Evolutionary conservation across 2,888 invertebrate species (phyloP).

Genomic region (Urechis unicinctus): DNA sequence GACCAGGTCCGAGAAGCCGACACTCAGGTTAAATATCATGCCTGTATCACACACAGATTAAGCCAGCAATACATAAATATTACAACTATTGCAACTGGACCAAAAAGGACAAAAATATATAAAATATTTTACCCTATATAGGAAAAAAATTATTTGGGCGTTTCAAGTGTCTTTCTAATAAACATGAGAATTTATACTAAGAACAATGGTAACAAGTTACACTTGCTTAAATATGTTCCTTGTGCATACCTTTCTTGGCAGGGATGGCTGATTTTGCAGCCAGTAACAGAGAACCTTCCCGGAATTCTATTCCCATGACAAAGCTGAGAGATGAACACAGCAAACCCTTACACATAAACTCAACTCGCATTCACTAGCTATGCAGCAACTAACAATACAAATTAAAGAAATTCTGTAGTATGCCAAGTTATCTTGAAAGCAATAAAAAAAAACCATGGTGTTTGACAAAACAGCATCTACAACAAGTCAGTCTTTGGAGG

Average conservation of each 20-base stretch:
- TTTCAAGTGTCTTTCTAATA: too few species aligned
- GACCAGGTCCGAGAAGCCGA: conserved; percentile 78
- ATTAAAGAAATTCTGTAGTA: too few species aligned
- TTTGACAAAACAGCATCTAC: not conserved
- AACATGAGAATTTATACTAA: too few species aligned
- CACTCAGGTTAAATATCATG: conserved; percentile 93
- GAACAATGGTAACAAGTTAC: not conserved
- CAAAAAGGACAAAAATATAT: not conserved
- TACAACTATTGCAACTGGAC: too few species aligned
- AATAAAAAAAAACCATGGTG: too few species aligned
- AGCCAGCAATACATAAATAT: not conserved
- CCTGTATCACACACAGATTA: conserved; percentile 47
- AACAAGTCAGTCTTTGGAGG: too few species aligned
- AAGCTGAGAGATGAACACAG: conserved; percentile 58
- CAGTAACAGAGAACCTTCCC: conserved; percentile 87
- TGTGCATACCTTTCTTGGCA: conserved; percentile 66
- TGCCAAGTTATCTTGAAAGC: too few species aligned
- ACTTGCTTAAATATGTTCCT: not conserved
- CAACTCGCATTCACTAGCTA: not conserved
- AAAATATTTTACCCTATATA: too few species aligned
- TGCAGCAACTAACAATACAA: too few species aligned
- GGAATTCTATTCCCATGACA: conserved; percentile 96
- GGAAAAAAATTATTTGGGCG: too few species aligned
- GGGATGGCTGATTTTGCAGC: conserved; percentile 77
- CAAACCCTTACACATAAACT: not conserved